A percentile compares a stretch with the other conserved stretches of the same genome.
These are phyloP conservation scores for Microcebus ravelobensis DNA, from an alignment of 2,113 vertebrate species.

Conservation along the genomic window DNA sequence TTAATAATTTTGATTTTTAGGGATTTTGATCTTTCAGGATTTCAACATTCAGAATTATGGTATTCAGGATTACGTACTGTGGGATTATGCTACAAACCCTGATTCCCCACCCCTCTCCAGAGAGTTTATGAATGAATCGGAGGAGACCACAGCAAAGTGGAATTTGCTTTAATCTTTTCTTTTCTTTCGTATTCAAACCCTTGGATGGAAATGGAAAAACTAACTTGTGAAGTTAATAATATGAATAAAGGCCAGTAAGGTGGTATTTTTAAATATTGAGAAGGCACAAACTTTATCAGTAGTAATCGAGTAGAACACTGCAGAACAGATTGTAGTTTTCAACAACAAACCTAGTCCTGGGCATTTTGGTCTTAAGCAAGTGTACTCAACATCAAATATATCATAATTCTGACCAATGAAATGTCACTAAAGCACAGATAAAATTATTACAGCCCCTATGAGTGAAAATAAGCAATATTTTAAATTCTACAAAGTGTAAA, in stretches of 20 bases:
- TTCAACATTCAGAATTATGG: not conserved
- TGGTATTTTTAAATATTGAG: not conserved
- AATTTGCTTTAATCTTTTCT: not conserved
- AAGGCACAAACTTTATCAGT: not conserved
- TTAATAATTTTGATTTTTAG: not conserved
- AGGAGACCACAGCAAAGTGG: not conserved
- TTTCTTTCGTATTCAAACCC: not conserved
- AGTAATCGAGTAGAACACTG: not conserved
- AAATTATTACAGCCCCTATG: not conserved
- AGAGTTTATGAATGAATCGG: not conserved
- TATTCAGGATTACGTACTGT: not conserved
- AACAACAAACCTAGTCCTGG: not conserved
- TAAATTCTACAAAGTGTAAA: not conserved
- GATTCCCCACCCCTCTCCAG: not conserved
- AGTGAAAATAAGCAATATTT: not conserved
- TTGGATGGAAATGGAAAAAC: not conserved
- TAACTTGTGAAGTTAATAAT: not conserved
- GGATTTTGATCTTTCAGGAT: not conserved
- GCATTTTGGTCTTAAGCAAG: conserved; percentile 7
- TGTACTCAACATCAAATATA: not conserved
- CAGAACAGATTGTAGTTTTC: not conserved
- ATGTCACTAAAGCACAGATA: not conserved
- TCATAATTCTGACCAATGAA: not conserved
- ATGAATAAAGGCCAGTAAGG: not conserved
- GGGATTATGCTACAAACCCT: not conserved